These are phyloP conservation scores for Holotrichia oblita DNA, from an alignment of 1,140 invertebrate genomes.

Conservation along the genomic window DNA sequence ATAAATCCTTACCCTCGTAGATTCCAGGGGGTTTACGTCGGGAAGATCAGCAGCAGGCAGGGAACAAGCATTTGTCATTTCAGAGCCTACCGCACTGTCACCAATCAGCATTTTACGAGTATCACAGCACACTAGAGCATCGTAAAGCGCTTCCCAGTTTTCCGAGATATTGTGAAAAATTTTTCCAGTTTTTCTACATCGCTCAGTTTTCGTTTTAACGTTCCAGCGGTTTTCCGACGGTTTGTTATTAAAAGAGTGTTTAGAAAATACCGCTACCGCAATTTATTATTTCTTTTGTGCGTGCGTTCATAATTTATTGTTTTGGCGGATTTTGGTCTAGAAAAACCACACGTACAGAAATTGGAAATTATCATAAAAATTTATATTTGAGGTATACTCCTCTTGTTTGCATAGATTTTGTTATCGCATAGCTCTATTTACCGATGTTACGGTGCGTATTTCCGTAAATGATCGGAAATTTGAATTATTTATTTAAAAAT, in stretches of 20 bases:
- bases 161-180: conserved; percentile 36
- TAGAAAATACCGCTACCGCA: background rate
- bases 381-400: too few species aligned
- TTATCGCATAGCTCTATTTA: too few species aligned
- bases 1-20: conserved; percentile 31
- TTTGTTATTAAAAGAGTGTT: conserved; percentile 25
- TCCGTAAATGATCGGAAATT: too few species aligned
- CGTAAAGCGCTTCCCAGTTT: conserved; percentile 52
- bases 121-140: conserved; percentile 52
- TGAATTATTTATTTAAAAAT: too few species aligned
- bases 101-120: conserved; percentile 56
- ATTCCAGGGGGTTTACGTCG: conserved; percentile 11
- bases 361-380: too few species aligned
- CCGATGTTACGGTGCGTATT: too few species aligned
- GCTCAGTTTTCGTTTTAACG: conserved; percentile 19
- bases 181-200: conserved; percentile 21
- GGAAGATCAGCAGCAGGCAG: conserved; percentile 23
- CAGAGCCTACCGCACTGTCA: conserved; percentile 50
- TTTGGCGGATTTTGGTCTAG: too few species aligned
- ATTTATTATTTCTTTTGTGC: background rate
- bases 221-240: background rate
- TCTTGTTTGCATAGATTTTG: too few species aligned
- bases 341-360: too few species aligned
- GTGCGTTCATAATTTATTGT: background rate
- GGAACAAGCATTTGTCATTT: conserved; percentile 49